A percentile compares a stretch with the other conserved stretches of the same genome.
Conservation (phyloP, 1,140 invertebrate species). For the Ganaspis sp. region DNA sequence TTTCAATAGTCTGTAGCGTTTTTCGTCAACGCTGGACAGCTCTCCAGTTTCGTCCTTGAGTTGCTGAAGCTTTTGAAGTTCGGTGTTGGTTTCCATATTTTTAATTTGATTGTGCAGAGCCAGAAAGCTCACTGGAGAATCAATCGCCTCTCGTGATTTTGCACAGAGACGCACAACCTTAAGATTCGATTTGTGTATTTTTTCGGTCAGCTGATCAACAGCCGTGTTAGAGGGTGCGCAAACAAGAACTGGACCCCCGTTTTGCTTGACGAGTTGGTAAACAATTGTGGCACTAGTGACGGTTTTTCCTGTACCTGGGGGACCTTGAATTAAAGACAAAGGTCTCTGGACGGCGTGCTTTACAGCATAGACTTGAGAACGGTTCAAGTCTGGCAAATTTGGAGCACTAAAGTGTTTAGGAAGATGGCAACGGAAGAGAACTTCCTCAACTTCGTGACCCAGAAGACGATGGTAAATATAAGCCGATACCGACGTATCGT, state of each 20-base stretch:
- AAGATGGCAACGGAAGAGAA: conserved; percentile 90
- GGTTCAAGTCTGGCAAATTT: conserved; percentile 97
- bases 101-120: conserved; percentile 98
- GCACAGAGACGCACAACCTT: conserved; percentile 98
- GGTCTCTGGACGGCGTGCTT: conserved; percentile 98
- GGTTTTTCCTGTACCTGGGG: conserved; percentile 98
- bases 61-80: conserved; percentile 96
- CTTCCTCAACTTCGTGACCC: conserved; percentile 98
- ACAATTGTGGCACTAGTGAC: conserved; percentile 99
- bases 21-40: conserved; percentile 94
- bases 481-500: conserved; percentile 96
- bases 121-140: conserved; percentile 97
- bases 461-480: conserved; percentile 98
- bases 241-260: conserved; percentile 95
- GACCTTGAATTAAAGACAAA: conserved; percentile 96
- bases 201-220: conserved; percentile 99
- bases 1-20: conserved; percentile 92
- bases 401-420: conserved; percentile 98
- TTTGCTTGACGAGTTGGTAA: conserved; percentile 97
- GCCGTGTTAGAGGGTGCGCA: conserved; percentile 99
- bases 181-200: conserved; percentile 97
- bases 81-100: conserved; percentile 92
- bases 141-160: conserved; percentile 98
- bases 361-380: conserved; percentile 99
- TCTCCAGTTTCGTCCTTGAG: conserved; percentile 98